Evolutionary conservation across 2,797 vertebrate species (phyloP), one percentile per base, ranked within the genome.

Genomic region (Macropus fuliginosus): DNA sequence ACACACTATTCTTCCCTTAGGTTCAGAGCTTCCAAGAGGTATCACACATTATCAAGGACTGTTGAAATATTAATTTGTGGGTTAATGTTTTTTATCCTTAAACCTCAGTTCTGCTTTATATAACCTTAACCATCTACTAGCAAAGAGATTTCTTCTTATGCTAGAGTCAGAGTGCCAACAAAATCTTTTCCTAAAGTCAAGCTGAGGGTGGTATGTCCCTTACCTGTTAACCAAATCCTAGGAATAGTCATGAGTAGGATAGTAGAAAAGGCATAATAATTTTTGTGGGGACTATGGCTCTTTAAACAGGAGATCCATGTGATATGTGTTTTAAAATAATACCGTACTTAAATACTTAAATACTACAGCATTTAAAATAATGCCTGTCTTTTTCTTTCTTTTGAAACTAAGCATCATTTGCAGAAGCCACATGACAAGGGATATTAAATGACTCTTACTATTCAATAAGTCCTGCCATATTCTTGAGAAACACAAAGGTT

Each of bases 41-140:
- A 21, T 81, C n/a, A 81, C 18, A 4, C n/a, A 57, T 96, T 95
- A 66, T 55, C 66, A 89, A 57, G 31, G 91, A 90, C 62, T 52
- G 29, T 91, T 89, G 56, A 92, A 92, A 94, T 81, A 81, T 81
- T 81, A 40, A 46, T 81, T 40, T 21, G 11, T 89, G 4, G 3
- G 18, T 5, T 31, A 16, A 54, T 52, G 59, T 27, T 93, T 29
- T 94, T 92, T n/a, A 27, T 90, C 87, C 46, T 94, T 94, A 74
- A 93, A 50, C 40, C 54, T 28, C 34, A 18, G 11, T 50, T 97
- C 40, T 91, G n/a, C 46, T 18, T 91, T 21, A 74, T 4, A 50
- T 14, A 57, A 10, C 5, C 0, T 50, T 31, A 93, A 46, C 3
- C 90, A 66, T 34, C 55, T 87, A 62, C 24, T 0, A 1, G 91